A percentile compares a stretch with the other conserved stretches of the same genome.
phyloP scores from a whole-genome alignment of 2,888 invertebrate species.

The Dione vanillae region DNA sequence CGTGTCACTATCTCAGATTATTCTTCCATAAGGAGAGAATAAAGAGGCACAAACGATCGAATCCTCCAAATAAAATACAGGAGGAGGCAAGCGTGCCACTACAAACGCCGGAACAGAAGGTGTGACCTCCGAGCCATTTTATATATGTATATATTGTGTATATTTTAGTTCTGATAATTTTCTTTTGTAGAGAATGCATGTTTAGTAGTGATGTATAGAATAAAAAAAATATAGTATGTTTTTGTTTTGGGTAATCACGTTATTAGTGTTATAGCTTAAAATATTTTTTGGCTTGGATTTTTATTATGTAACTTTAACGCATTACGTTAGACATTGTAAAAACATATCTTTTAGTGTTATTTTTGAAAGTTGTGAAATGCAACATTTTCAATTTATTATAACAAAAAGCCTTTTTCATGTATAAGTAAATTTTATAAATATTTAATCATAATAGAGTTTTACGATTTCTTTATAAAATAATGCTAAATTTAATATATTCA shows the following conservation, averaged over 20 bases:
- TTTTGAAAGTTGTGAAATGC: neutral
- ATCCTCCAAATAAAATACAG: slow-evolving; percentile 55
- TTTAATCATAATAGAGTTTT: slow-evolving; percentile 4
- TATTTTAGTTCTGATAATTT: neutral
- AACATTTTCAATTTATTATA: neutral
- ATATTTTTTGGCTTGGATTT: neutral
- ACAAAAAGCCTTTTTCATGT: neutral
- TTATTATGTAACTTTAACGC: too few relatives aligned
- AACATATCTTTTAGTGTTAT: too few relatives aligned
- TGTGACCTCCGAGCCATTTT: slow-evolving; percentile 54
- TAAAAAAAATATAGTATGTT: neutral
- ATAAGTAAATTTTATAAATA: neutral
- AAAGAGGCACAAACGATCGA: slow-evolving; percentile 80
- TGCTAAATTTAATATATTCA: too few relatives aligned
- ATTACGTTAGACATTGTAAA: too few relatives aligned
- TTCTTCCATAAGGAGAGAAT: slow-evolving; percentile 89
- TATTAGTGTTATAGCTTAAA: neutral
- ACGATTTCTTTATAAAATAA: neutral
- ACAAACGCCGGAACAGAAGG: slow-evolving; percentile 74
- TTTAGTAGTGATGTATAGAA: neutral
- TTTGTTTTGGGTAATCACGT: neutral
- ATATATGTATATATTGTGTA: slow-evolving; percentile 1
- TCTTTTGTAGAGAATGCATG: neutral
- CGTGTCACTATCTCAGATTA: slow-evolving; percentile 91
- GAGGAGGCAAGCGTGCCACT: slow-evolving; percentile 72